Evolutionary conservation across 2,888 invertebrate genomes (phyloP), one percentile per base, ranked within the genome.

Genomic region (Amphipyra tragopoginis): DNA sequence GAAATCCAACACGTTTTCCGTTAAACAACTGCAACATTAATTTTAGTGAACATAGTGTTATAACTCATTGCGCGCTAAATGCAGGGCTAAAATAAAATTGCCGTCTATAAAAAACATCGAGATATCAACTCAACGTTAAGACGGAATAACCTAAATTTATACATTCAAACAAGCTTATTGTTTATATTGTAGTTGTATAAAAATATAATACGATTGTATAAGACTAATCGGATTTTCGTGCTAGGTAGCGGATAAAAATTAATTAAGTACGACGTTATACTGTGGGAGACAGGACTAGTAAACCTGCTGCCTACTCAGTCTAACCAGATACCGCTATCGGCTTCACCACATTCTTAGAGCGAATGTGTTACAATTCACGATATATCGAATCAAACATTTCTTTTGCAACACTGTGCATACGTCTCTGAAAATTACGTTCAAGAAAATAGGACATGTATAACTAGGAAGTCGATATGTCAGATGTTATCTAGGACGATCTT

Each of bases 221-320:
- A 13, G 11, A 45, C 1, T 29, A 29, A 29, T 10, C 8, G 9
- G 4, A 15, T 11, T 64, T 65, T 75, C 58, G 72, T 68, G 56
- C 52, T 57, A 51, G 29, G 59, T 65, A 75, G 44, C 68, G 56
- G 53, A 63, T 63, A 39, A 59, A 68, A 66, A 60, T 58, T 59
- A 65, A 74, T 74, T 63, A 61, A 62, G 54, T 73, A 61, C 57
- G 62, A 60, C 65, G 66, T 58, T 73, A 58, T 58, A 65, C 60
- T 56, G 57, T 59, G 52, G 60, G 60, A 63, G 73, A 72, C 48
- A 58, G 70, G 71, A 68, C 62, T 44, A 65, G 67, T 65, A 76
- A 79, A 79, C 71, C 67, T 65, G 79, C 70, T 75, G 40, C 71
- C 71, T 71, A 68, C 65, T 73, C 77, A 58, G 65, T 70, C 62